Evolutionary conservation across 2,113 vertebrate species (phyloP), one percentile per base, ranked within the genome.

Genomic region (Mormoops blainvillei): DNA sequence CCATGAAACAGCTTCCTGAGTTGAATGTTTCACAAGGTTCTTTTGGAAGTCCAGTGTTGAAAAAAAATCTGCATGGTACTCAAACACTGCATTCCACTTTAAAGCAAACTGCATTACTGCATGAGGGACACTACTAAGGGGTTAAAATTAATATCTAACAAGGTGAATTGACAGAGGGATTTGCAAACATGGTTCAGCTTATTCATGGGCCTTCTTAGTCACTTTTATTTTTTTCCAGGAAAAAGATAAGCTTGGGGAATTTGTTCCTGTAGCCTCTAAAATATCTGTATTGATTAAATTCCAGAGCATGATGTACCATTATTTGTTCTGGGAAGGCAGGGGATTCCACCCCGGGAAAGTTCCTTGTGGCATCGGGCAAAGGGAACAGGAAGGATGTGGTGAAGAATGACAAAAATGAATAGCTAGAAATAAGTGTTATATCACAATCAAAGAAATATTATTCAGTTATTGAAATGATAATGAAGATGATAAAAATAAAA

Each of bases 71-170:
- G 58, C 82, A 33, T 76, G 36, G 33, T 70, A 65, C 15, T 94
- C 89, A 93, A 82, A 97, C 12, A 77, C n/a, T 14, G 4, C 20
- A 70, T 88, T 73, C 2, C n/a, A 68, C 48, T 82, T 77, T 63
- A 94, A 89, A 80, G 84, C 73, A 91, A 85, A 83, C 43, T 88
- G 48, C 85, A 38, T 33, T 91, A 63, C 33, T 63, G n/a, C n/a
- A n/a, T n/a, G 56, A 91, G 13, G 43, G 54, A 78, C 14, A 82
- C 33, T 56, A 56, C 15, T 76, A 36, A 33, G 41, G 56, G 26
- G 86, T 88, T 92, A 89, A 94, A 91, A 86, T 86, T 78, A 97
- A 93, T 91, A 85, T 65, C 63, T 74, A 82, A 95, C 68, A 84
- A 95, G 77, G 89, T 36, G n/a, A 87, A 86, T 63, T 24, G 0